Conservation (phyloP, 2,113 vertebrate genomes). For the Dicrurus megarhynchus region DNA sequence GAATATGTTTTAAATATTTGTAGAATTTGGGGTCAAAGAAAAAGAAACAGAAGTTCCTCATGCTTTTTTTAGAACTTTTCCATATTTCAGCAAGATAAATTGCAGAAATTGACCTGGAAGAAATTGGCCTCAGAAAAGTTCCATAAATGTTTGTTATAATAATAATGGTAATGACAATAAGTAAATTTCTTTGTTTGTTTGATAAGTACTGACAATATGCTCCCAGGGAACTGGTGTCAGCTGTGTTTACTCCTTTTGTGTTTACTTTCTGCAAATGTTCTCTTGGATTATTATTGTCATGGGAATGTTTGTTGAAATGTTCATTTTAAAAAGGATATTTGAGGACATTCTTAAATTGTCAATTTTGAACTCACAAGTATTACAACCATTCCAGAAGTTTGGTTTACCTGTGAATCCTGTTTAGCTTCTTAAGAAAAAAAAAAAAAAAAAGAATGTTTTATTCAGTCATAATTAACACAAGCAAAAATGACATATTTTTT, state of each 20-base stretch:
- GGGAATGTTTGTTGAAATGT: not conserved
- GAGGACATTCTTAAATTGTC: not conserved
- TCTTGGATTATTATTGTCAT: not conserved
- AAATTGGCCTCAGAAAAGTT: not conserved
- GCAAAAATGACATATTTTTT: not conserved
- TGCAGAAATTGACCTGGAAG: not conserved
- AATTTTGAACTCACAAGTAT: not conserved
- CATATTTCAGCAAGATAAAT: not conserved
- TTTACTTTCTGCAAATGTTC: not conserved
- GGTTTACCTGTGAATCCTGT: not conserved
- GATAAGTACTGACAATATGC: not conserved
- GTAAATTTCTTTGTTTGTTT: not conserved
- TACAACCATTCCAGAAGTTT: not conserved
- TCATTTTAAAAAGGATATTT: not conserved
- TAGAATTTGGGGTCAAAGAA: not conserved
- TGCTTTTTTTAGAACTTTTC: not conserved
- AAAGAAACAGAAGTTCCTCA: not conserved
- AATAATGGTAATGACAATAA: not conserved
- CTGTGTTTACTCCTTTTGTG: not conserved
- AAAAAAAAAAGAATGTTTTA: not conserved
- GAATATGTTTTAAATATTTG: not conserved
- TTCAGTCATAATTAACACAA: not conserved
- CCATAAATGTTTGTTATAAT: not conserved
- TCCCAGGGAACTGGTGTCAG: not conserved
- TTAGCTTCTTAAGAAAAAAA: not conserved